phyloP scores from a whole-genome alignment of 2,113 vertebrate species.

The Onychostoma macrolepis region DNA sequence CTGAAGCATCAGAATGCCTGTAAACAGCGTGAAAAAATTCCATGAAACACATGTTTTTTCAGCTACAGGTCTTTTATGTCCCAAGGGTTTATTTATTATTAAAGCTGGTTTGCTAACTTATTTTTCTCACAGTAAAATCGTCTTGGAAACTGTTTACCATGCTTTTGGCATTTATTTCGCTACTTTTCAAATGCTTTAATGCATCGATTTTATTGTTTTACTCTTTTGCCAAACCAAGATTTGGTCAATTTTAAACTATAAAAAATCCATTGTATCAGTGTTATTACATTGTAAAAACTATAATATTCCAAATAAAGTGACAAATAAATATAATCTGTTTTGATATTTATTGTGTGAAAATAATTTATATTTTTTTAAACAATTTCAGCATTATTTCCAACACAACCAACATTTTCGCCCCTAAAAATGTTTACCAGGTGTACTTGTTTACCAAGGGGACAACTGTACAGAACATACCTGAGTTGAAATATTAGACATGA shows the following conservation, averaged over 20 bases:
- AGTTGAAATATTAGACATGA: constrained; percentile 7
- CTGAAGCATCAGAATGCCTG: constrained; percentile 56
- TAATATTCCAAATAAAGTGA: background rate
- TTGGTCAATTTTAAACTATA: background rate
- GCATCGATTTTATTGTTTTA: background rate
- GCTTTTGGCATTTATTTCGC: background rate
- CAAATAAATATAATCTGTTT: background rate
- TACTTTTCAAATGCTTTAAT: background rate
- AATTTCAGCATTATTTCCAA: background rate
- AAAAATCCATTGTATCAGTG: background rate
- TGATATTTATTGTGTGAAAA: background rate
- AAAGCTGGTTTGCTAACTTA: background rate
- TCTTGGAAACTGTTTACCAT: background rate
- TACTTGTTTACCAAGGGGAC: background rate
- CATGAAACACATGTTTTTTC: constrained; percentile 16
- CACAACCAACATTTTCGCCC: background rate
- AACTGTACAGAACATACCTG: background rate
- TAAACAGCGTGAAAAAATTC: constrained; percentile 66
- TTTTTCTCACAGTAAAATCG: background rate
- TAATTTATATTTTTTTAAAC: background rate
- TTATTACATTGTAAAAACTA: background rate
- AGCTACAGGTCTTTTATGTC: constrained; percentile 17
- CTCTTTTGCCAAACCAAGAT: background rate
- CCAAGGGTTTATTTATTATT: background rate
- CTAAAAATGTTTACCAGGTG: background rate